Evolutionary conservation across 1,140 invertebrate species (phyloP), one percentile per base, ranked within the genome.

Genomic region (Scaptomyza graminum): DNA sequence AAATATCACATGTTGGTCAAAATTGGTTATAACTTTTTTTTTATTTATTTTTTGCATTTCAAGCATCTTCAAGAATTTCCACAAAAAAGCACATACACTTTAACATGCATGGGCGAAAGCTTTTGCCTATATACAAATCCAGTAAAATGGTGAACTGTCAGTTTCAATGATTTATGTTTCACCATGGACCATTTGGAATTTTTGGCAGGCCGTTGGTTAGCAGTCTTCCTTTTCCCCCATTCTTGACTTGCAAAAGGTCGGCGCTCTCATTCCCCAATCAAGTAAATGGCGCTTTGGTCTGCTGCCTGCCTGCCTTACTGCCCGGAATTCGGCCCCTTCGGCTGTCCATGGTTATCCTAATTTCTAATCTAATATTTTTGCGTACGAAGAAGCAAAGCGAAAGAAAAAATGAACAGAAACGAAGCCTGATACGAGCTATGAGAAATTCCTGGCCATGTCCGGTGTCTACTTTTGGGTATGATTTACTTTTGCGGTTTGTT

Each of bases 321-420:
- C 9, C 51, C 44, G 13, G 56, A 43, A 18, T 46, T 15, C 9
- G 31, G 62, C 55, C 44, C 54, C 41, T 25, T 65, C 18, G 47
- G 65, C 61, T 78, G 72, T 67, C 70, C 67, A 73, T 74, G 84
- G 64, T 64, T 83, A 81, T 88, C 76, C 83, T 88, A 88, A 88
- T 88, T 87, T 89, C 83, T 83, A 88, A 88, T 89, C 83, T 88
- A 88, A 89, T 88, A 88, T 88, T 88, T 84, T 88, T 83, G 84
- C 83, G 65, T 83, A 77, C 49, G 57, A 52, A 49, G 43, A 62
- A 54, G 43, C 44, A 60, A 56, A 60, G 37, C n/a, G 18, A 13
- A 50, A 28, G 13, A 43, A 11, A 44, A 55, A 37, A 12, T 22
- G 18, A 47, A 61, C 28, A 41, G 6, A 22, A 34, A 34, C 8